Evolutionary conservation across 2,888 invertebrate genomes (phyloP), one percentile per base, ranked within the genome.

Genomic region (Atethmia centrago): DNA sequence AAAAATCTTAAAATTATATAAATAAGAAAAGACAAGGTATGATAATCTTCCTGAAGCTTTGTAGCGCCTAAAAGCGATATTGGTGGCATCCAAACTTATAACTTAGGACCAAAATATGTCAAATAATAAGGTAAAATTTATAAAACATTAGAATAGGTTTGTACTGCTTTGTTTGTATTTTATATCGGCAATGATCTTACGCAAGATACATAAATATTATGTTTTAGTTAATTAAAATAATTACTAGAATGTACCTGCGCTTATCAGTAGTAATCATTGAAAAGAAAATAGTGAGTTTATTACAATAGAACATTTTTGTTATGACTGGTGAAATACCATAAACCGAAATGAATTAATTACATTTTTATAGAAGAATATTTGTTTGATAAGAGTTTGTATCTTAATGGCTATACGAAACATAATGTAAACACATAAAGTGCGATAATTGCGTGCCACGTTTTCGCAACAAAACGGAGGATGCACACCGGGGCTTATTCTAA

Each of bases 101-200:
- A 53, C 66, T 56, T 84, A 75, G 85, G 85, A 84, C 81, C 81
- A 82, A 84, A 69, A 55, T 76, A 71, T 66, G 49, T 81, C 59
- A 71, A 64, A 68, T 71, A 61, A 71, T 53, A 47, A 67, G 3
- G 8, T 49, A 21, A 59, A 9, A 28, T 79, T 74, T 65, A 80
- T 58, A 16, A 49, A 65, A 65, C 14, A 2, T 74, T 84, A 70
- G 64, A 36, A 31, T 83, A 74, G 53, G 55, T 80, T 71, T 80
- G 58, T 80, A 84, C 21, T 71, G 75, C 70, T 67, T 80, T 66
- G 40, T 83, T 83, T 64, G 74, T 81, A 67, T 65, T 73, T 81
- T 81, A 71, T 81, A 71, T 84, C 67, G 81, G 81, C 84, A 69
- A 68, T 68, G 53, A 55, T 81, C 66, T 76, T 69, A 63, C 61